Evolutionary conservation across 2,797 vertebrate species (phyloP).

Genomic region (Ptychobarbus kaznakovi): DNA sequence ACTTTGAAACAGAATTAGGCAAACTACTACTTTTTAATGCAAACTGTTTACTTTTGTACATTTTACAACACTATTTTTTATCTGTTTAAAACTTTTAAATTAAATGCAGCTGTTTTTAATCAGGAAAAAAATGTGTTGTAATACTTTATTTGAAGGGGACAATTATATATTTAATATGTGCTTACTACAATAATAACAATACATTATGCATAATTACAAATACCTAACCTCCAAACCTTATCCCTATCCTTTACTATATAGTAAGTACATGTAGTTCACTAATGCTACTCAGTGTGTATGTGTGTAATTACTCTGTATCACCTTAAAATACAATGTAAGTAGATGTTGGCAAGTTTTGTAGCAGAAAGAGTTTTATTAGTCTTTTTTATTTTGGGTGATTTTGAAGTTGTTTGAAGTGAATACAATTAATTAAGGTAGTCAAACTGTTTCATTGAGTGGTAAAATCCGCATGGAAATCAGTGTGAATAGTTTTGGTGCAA

Average conservation of each 20-base stretch:
- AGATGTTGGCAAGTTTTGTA: background rate
- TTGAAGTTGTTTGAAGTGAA: background rate
- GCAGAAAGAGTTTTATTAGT: background rate
- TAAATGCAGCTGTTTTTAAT: background rate
- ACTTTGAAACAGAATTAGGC: too few species aligned
- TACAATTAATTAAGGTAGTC: background rate
- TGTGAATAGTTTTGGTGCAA: background rate
- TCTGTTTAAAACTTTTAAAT: background rate
- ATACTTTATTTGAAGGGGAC: background rate
- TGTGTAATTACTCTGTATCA: background rate
- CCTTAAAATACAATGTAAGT: background rate
- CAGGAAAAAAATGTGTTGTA: background rate
- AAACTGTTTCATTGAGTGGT: background rate
- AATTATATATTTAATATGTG: background rate
- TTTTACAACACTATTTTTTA: too few species aligned
- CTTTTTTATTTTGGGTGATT: background rate
- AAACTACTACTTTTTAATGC: background rate
- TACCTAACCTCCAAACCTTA: background rate
- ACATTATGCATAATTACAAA: background rate
- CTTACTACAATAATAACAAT: background rate
- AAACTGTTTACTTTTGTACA: background rate
- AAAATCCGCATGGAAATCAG: background rate
- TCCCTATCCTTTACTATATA: background rate
- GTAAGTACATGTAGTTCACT: background rate
- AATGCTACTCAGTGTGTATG: background rate